A percentile compares a stretch with the other conserved stretches of the same genome.
Conservation (phyloP, 2,888 invertebrate genomes). For the Nyleta sp. region DNA sequence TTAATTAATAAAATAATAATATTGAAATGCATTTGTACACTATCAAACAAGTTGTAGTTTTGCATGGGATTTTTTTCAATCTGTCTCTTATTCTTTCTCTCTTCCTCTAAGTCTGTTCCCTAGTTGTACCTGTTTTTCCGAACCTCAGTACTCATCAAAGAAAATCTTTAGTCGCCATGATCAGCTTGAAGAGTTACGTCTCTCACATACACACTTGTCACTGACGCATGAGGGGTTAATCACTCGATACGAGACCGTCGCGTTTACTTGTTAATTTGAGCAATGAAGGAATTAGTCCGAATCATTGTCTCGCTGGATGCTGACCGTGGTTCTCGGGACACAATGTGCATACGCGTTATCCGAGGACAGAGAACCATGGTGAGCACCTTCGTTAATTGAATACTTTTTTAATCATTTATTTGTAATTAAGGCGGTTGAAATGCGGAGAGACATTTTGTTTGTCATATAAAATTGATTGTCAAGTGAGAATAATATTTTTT, state of each 20-base stretch:
- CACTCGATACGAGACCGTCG: slow-evolving; percentile 3
- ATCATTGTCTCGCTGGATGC: slow-evolving; percentile 1
- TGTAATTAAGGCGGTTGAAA: no score
- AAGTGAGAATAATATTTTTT: no score
- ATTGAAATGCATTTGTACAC: no score
- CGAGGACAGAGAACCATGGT: slow-evolving; percentile 3
- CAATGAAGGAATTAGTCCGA: slow-evolving; percentile 20
- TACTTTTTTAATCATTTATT: not conserved
- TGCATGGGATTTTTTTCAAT: not conserved
- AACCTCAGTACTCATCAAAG: slow-evolving; percentile 19
- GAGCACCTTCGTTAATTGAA: not conserved
- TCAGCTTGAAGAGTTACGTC: not conserved
- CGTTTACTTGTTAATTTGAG: slow-evolving; percentile 10
- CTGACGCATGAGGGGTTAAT: slow-evolving; percentile 24
- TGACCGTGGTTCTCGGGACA: slow-evolving; percentile 11
- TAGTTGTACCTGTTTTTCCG: not conserved
- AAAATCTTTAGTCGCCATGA: slow-evolving; percentile 43
- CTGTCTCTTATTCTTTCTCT: not conserved
- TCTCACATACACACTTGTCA: not conserved
- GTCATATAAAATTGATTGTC: no score
- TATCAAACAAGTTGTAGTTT: no score
- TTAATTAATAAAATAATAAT: no score
- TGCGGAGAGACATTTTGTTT: not conserved
- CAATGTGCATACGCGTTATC: slow-evolving; percentile 8
- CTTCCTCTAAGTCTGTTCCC: not conserved